Conservation (phyloP, 2,888 invertebrate genomes). For the Cetonia aurata region DNA sequence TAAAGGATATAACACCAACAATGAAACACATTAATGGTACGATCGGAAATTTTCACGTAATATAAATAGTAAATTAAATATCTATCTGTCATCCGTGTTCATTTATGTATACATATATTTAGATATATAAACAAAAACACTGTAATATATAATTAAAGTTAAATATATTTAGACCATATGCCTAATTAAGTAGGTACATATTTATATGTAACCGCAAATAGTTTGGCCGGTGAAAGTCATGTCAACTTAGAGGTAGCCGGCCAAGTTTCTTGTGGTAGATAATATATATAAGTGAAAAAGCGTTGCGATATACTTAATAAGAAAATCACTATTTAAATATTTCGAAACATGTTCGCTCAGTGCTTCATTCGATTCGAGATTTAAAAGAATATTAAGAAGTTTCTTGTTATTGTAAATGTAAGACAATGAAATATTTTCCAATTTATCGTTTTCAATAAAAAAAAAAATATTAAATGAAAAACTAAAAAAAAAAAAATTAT, state of each 20-base stretch:
- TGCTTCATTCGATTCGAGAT: slow-evolving; percentile 5
- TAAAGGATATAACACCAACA: slow-evolving; percentile 34
- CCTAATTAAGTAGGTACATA: not conserved
- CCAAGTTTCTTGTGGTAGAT: too few relatives aligned
- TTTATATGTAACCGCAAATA: too few relatives aligned
- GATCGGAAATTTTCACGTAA: too few relatives aligned
- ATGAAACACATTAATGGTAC: not conserved
- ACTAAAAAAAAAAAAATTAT: slow-evolving; percentile 7
- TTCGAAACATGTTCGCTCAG: slow-evolving; percentile 23
- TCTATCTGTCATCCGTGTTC: slow-evolving; percentile 26
- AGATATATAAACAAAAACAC: slow-evolving; percentile 6
- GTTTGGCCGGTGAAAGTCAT: too few relatives aligned
- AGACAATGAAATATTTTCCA: slow-evolving; percentile 11
- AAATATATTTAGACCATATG: slow-evolving; percentile 6
- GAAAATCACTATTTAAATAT: not conserved
- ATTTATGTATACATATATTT: slow-evolving; percentile 7
- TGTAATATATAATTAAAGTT: slow-evolving; percentile 24
- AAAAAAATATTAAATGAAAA: slow-evolving; percentile 2
- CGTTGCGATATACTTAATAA: too few relatives aligned
- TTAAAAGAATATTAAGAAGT: slow-evolving; percentile 1
- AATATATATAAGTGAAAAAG: too few relatives aligned
- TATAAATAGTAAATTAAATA: too few relatives aligned
- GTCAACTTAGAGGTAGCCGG: too few relatives aligned
- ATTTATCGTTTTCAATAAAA: slow-evolving; percentile 15
- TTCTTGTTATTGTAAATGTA: slow-evolving; percentile 15